These are phyloP conservation scores for Blastomussa wellsi DNA, from an alignment of 92 coral and sea anemone genomes.

Conservation along the genomic window DNA sequence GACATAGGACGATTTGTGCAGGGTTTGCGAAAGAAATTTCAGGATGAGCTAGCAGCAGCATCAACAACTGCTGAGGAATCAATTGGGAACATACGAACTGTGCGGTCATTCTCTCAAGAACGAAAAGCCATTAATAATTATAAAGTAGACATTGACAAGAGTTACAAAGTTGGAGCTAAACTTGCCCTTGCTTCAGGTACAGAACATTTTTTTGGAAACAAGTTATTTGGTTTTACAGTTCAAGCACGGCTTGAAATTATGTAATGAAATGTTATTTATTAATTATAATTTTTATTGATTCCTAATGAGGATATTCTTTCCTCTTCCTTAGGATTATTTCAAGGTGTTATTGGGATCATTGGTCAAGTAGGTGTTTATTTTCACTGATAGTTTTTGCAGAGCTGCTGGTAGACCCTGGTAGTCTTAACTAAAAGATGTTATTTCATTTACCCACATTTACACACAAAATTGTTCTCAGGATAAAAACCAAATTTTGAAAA, in stretches of 20 bases:
- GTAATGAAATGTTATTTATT: too few species aligned
- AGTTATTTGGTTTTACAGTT: too few species aligned
- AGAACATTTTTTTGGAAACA: background rate
- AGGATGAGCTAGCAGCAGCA: conserved; percentile 90
- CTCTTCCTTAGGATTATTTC: conserved; percentile 68
- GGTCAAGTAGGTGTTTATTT: conserved; percentile 69
- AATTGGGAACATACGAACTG: conserved; percentile 89
- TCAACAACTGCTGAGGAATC: conserved; percentile 94
- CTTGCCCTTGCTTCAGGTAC: conserved; percentile 85
- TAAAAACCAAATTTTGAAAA: too few species aligned
- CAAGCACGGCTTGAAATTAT: too few species aligned
- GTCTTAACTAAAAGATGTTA: too few species aligned
- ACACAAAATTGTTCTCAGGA: too few species aligned
- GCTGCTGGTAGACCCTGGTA: background rate
- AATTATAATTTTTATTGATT: conserved; percentile 4
- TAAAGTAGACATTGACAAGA: conserved; percentile 74
- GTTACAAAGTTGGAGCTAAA: conserved; percentile 83
- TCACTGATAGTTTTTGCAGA: background rate
- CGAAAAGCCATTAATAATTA: conserved; percentile 76
- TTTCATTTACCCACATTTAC: too few species aligned
- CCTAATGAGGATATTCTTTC: background rate
- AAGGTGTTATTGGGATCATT: conserved; percentile 78
- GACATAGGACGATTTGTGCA: conserved; percentile 75
- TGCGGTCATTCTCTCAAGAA: conserved; percentile 91
- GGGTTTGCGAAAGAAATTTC: conserved; percentile 78